phyloP scores from a whole-genome alignment of 2,888 invertebrate genomes.

The Aspidiotus destructor region DNA sequence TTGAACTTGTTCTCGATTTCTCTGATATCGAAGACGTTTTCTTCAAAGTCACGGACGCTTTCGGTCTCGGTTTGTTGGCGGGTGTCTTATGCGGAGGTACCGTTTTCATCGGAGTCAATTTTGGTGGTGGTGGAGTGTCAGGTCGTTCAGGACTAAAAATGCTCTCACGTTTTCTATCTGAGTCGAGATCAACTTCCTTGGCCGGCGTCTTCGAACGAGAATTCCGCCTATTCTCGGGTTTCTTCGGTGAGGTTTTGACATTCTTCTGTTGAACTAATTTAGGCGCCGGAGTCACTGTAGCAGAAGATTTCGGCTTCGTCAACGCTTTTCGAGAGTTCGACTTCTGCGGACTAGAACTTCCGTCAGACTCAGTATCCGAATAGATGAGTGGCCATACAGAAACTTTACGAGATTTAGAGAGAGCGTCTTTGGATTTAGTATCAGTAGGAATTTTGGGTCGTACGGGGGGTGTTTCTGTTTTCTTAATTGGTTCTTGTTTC shows the following conservation, averaged over 20 bases:
- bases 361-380: slow-evolving; percentile 23
- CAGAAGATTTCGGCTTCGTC: slow-evolving; percentile 21
- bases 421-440: slow-evolving; percentile 11
- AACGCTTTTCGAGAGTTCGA: slow-evolving; percentile 18
- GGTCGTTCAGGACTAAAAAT: slow-evolving; percentile 74
- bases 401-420: slow-evolving; percentile 6
- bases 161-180: slow-evolving; percentile 41
- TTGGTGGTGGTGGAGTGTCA: slow-evolving; percentile 48
- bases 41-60: slow-evolving; percentile 37
- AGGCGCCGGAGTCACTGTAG: slow-evolving; percentile 20
- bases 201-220: slow-evolving; percentile 28
- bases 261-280: slow-evolving; percentile 14
- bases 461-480: slow-evolving; percentile 27
- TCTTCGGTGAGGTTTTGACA: slow-evolving; percentile 15
- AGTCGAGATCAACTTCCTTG: slow-evolving; percentile 17
- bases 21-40: slow-evolving; percentile 35
- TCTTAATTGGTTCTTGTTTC: slow-evolving; percentile 34
- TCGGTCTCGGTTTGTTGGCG: slow-evolving; percentile 43
- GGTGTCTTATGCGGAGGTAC: slow-evolving; percentile 33
- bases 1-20: slow-evolving; percentile 33
- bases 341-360: slow-evolving; percentile 19
- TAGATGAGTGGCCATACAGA: slow-evolving; percentile 24
- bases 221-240: slow-evolving; percentile 12
- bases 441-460: slow-evolving; percentile 12
- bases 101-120: slow-evolving; percentile 43